Evolutionary conservation across 2,888 invertebrate genomes (phyloP).

Genomic region (Argyresthia goedartella): DNA sequence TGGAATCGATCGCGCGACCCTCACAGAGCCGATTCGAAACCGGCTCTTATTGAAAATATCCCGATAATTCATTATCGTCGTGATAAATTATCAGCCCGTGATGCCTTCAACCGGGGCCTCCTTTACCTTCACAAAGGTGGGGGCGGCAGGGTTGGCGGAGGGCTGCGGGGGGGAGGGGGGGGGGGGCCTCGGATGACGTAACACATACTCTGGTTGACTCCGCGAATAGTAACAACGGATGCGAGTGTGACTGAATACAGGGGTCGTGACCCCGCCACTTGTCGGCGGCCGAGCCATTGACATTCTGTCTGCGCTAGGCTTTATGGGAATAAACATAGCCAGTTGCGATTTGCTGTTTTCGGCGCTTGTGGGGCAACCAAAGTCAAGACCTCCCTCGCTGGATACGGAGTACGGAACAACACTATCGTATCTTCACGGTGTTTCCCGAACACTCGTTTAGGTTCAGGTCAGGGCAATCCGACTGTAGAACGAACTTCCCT

Average conservation of each 20-base stretch:
- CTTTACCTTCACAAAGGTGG: conserved; percentile 61
- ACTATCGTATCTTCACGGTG: no score
- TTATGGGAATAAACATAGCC: not conserved
- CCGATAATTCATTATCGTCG: conserved; percentile 65
- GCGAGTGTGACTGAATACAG: conserved; percentile 25
- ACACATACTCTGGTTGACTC: conserved; percentile 57
- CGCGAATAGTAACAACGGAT: conserved; percentile 19
- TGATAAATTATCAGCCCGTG: conserved; percentile 57
- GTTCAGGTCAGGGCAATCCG: no score
- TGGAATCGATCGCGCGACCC: not conserved
- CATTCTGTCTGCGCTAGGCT: conserved; percentile 3
- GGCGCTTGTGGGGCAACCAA: no score
- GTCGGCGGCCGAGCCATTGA: conserved; percentile 6
- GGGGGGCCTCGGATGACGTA: conserved; percentile 56
- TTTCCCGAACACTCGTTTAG: no score
- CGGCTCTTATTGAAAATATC: conserved; percentile 47
- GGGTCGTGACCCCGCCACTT: conserved; percentile 7
- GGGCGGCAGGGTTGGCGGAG: conserved; percentile 26
- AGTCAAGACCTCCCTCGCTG: no score
- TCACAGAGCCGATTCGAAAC: not conserved
- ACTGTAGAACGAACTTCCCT: no score
- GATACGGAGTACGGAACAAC: conserved; percentile 32
- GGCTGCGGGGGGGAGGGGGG: conserved; percentile 24
- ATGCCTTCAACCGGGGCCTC: conserved; percentile 58
- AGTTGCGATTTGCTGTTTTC: not conserved